Evolutionary conservation across 2,797 vertebrate species (phyloP).

Genomic region (Semotilus atromaculatus): DNA sequence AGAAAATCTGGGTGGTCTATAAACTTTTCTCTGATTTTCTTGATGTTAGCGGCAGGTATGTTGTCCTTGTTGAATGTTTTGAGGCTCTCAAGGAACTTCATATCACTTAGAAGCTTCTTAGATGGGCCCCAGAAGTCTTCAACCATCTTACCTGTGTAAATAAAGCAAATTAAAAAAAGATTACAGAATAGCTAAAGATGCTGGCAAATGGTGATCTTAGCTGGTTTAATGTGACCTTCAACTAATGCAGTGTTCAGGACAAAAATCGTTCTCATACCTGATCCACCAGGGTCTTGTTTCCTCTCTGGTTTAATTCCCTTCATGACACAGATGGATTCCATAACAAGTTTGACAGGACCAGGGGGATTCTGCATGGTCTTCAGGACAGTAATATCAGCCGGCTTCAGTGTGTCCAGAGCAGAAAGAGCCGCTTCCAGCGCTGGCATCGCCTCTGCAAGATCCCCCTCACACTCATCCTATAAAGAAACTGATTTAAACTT

Average conservation of each 20-base stretch:
- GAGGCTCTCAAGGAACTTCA: constrained; percentile 90
- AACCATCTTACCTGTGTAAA: constrained; percentile 88
- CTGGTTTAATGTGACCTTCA: neutral
- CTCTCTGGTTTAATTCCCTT: constrained; percentile 89
- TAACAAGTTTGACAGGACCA: constrained; percentile 89
- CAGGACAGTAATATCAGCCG: constrained; percentile 88
- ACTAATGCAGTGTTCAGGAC: neutral
- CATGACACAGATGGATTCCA: constrained; percentile 97
- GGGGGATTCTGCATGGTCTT: constrained; percentile 96
- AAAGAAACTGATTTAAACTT: neutral
- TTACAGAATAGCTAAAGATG: neutral
- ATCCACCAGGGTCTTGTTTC: constrained; percentile 89
- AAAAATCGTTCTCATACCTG: constrained; percentile 74
- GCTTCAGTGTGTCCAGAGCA: constrained; percentile 91
- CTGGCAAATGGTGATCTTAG: neutral
- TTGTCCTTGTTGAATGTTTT: constrained; percentile 90
- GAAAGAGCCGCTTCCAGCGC: constrained; percentile 86
- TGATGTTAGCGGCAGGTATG: constrained; percentile 84
- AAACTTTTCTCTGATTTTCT: constrained; percentile 89
- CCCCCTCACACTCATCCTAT: constrained; percentile 92
- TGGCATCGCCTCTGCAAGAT: constrained; percentile 92
- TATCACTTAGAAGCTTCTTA: constrained; percentile 91
- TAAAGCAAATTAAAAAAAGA: neutral
- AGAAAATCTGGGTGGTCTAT: constrained; percentile 89
- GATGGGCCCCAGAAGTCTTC: constrained; percentile 93